Conservation (phyloP, 2,797 vertebrate species). For the Peromyscus nudipes region DNA sequence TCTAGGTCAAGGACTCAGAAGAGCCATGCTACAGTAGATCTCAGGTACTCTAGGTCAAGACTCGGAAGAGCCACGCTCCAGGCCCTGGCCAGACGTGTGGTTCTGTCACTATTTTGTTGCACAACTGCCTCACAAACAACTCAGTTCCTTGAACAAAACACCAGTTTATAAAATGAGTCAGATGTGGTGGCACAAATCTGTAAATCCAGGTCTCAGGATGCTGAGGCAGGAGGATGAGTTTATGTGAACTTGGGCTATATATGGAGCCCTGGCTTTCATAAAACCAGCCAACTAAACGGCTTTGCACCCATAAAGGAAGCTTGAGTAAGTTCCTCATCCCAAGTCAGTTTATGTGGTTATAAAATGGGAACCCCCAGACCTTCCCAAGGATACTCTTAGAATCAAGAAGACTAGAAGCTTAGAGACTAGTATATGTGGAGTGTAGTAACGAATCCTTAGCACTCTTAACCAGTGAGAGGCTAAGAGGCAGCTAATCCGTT, state of each 20-base stretch:
- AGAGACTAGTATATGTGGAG: not conserved
- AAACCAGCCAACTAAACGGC: not conserved
- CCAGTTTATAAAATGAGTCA: not conserved
- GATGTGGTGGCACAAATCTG: not conserved
- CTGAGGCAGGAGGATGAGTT: not conserved
- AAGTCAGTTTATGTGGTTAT: not conserved
- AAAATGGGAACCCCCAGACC: not conserved
- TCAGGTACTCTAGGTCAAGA: accelerated
- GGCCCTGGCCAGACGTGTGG: accelerated
- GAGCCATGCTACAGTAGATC: no score
- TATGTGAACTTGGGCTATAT: not conserved
- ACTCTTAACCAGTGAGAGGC: not conserved
- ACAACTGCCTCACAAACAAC: not conserved
- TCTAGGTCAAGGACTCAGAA: accelerated
- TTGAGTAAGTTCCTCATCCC: not conserved
- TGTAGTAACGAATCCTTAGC: accelerated
- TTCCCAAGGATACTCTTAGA: no score
- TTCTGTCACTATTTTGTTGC: not conserved
- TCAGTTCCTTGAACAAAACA: not conserved
- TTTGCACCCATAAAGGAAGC: not conserved
- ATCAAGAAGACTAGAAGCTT: not conserved
- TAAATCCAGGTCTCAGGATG: not conserved
- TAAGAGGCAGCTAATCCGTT: not conserved
- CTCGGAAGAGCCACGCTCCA: not conserved
- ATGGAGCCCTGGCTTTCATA: not conserved